Evolutionary conservation across 2,113 vertebrate genomes (phyloP).

Genomic region (Pterocles gutturalis): DNA sequence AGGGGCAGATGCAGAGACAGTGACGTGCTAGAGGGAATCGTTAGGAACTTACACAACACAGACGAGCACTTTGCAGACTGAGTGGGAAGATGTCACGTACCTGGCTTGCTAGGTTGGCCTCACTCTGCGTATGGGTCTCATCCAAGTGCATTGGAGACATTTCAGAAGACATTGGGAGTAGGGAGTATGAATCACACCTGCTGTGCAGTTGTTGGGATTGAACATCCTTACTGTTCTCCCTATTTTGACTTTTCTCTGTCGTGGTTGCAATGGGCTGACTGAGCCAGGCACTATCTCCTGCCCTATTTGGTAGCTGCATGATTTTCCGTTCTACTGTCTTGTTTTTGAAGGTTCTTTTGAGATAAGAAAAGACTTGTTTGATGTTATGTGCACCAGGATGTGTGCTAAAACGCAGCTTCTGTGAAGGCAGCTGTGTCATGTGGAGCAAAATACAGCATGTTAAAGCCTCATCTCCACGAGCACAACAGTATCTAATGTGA

Average conservation of each 20-base stretch:
- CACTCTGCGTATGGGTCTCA: not conserved
- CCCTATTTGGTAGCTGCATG: conserved; percentile 39
- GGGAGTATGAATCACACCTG: not conserved
- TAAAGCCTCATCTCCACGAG: conserved; percentile 69
- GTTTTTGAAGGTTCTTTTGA: conserved; percentile 61
- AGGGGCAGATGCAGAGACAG: conserved; percentile 79
- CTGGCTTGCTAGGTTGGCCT: not conserved
- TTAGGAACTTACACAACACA: not conserved
- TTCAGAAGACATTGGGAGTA: not conserved
- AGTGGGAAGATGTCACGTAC: not conserved
- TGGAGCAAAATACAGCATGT: conserved; percentile 48
- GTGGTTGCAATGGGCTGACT: conserved; percentile 53
- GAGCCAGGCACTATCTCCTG: conserved; percentile 63
- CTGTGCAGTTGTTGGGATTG: not conserved
- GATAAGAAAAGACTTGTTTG: conserved; percentile 33
- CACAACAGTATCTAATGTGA: conserved; percentile 43
- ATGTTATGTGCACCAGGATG: conserved; percentile 1
- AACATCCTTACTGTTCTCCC: conserved; percentile 34
- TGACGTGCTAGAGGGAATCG: conserved; percentile 66
- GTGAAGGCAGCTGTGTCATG: conserved; percentile 29
- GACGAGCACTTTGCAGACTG: not conserved
- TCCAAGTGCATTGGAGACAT: not conserved
- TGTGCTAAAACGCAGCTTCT: conserved; percentile 2
- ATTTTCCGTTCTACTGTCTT: conserved; percentile 57
- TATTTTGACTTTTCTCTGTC: not conserved